phyloP scores from a whole-genome alignment of 2,113 vertebrate genomes.

The Oriolus oriolus region DNA sequence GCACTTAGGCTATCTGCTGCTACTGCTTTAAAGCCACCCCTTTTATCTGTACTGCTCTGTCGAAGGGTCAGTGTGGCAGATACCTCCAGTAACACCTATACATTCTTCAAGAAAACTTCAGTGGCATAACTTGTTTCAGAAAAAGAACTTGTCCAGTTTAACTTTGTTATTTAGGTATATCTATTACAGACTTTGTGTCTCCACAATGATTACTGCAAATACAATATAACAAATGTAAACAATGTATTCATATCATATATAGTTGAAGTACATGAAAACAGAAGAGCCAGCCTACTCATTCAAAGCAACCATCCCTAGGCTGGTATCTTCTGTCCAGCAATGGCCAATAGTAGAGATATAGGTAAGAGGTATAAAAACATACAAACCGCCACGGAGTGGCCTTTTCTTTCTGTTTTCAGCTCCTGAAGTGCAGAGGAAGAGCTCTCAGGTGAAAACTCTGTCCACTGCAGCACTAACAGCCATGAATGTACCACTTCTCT shows the following conservation, averaged over 20 bases:
- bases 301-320: neutral
- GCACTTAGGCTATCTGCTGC: rapidly evolving
- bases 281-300: neutral
- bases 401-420: neutral
- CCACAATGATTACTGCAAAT: neutral
- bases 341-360: neutral
- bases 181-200: neutral
- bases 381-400: neutral
- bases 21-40: neutral
- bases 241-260: neutral
- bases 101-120: neutral
- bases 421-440: neutral
- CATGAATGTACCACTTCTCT: neutral
- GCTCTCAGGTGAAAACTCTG: neutral
- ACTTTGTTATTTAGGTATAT: neutral
- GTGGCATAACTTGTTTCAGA: neutral
- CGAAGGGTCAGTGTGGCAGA: neutral
- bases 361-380: neutral
- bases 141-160: neutral
- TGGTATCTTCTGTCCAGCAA: neutral
- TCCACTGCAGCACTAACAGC: neutral
- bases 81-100: neutral
- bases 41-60: neutral
- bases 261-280: neutral
- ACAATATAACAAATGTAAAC: neutral